phyloP scores from a whole-genome alignment of 1,140 invertebrate species.

The Macrobrachium rosenbergii region DNA sequence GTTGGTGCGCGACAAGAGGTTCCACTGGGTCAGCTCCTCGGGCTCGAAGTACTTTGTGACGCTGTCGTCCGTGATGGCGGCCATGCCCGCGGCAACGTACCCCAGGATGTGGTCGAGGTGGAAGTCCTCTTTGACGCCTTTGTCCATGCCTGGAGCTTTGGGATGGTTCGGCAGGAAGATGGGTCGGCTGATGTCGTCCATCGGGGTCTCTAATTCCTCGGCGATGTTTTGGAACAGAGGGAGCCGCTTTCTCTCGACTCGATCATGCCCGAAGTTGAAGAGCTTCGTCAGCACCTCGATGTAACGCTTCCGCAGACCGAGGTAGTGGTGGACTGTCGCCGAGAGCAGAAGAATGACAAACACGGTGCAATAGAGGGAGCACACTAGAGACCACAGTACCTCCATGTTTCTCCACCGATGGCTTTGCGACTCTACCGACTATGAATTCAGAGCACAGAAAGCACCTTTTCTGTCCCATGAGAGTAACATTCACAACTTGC shows the following conservation, averaged over 20 bases:
- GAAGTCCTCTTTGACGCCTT: slow-evolving; percentile 52
- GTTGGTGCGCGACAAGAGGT: slow-evolving; percentile 61
- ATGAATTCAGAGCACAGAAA: no score
- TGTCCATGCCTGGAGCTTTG: slow-evolving; percentile 35
- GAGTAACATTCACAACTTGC: no score
- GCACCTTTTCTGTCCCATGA: no score
- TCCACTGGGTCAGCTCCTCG: slow-evolving; percentile 62
- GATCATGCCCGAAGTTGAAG: slow-evolving; percentile 56
- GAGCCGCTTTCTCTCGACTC: slow-evolving; percentile 48
- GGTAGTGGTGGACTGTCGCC: slow-evolving; percentile 45
- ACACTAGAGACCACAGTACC: slow-evolving; percentile 38
- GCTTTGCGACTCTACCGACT: no score
- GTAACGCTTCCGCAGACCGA: slow-evolving; percentile 54
- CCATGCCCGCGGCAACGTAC: slow-evolving; percentile 62
- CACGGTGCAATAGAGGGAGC: slow-evolving; percentile 51
- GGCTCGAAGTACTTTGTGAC: slow-evolving; percentile 58
- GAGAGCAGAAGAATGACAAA: slow-evolving; percentile 57
- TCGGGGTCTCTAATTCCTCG: slow-evolving; percentile 27
- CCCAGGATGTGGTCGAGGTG: slow-evolving; percentile 54
- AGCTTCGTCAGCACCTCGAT: slow-evolving; percentile 51
- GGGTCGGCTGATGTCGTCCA: slow-evolving; percentile 15
- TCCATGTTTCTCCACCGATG: slow-evolving; percentile 36
- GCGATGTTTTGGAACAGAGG: neutral
- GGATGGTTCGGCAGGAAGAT: slow-evolving; percentile 39
- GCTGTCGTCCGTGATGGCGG: slow-evolving; percentile 58